Evolutionary conservation across 1,140 invertebrate species (phyloP).

Genomic region (Drosophila varians): DNA sequence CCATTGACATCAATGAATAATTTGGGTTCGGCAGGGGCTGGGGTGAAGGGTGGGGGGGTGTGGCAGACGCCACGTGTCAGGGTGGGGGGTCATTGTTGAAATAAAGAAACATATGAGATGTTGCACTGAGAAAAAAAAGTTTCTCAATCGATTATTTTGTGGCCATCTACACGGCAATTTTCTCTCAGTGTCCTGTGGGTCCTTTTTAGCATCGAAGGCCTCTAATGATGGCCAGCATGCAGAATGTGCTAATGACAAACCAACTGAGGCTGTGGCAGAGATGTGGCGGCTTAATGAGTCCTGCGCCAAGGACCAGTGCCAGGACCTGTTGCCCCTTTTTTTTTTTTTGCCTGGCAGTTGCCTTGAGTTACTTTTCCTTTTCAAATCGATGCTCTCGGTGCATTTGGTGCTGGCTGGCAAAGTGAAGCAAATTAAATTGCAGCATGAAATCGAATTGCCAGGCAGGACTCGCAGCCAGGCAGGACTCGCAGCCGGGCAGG

Average conservation of each 20-base stretch:
- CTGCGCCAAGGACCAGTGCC: background rate
- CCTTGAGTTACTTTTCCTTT: slow-evolving; percentile 45
- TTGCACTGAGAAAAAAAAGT: slow-evolving; percentile 22
- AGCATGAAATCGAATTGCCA: slow-evolving; percentile 66
- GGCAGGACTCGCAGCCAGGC: slow-evolving; percentile 47
- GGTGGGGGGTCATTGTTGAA: slow-evolving; percentile 52
- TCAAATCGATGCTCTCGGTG: slow-evolving; percentile 33
- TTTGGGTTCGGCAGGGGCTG: slow-evolving; percentile 1
- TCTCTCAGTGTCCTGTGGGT: background rate
- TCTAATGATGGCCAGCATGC: slow-evolving; percentile 71
- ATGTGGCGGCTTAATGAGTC: slow-evolving; percentile 41
- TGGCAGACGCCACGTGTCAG: slow-evolving; percentile 54
- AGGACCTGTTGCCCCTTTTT: slow-evolving; percentile 5
- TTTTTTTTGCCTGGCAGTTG: no score
- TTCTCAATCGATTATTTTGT: no score
- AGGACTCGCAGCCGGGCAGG: slow-evolving; percentile 25
- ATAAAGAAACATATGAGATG: slow-evolving; percentile 58
- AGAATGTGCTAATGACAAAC: slow-evolving; percentile 71
- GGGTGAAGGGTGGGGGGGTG: background rate
- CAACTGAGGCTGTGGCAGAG: slow-evolving; percentile 20
- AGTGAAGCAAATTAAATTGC: slow-evolving; percentile 60
- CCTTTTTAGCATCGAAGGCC: background rate
- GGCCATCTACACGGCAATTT: no score
- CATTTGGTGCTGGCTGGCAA: slow-evolving; percentile 1
- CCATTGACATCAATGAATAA: slow-evolving; percentile 67